Evolutionary conservation across 1,140 invertebrate species (phyloP), one percentile per base, ranked within the genome.

Genomic region (Diprion similis): DNA sequence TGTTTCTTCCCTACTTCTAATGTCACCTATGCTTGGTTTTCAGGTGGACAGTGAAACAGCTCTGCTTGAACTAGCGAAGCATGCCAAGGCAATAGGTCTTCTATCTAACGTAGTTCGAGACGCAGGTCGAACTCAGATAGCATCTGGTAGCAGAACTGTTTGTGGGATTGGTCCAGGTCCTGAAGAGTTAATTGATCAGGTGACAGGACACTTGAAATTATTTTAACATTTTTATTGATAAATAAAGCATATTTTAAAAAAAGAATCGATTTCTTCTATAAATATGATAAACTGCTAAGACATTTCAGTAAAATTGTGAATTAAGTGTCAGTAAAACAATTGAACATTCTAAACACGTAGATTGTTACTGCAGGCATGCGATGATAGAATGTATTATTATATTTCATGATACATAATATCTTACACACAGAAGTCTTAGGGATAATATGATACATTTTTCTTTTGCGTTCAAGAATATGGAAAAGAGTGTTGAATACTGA

Each of bases 41-140:
- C 51, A 88, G 86, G 83, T 93, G 18, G 92, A 94, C 17, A 92
- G 89, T 66, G 91, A 95, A 84, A 85, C 90, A 70, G 91, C 92
- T 80, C 86, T 96, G 66, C 83, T 92, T 73, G 85, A 91, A 76
- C 86, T 97, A 75, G 88, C 90, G 66, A 89, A 90, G 68, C 87
- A 92, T 76, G 96, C 96, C 1, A 92, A 91, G 78, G 83, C 89
- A 46, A 77, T 90, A 66, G 93, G 94, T 70, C 82, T 98, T 7
- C 89, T 94, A 66, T 91, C 93, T 37, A 92, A 92, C 78, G 78
- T 96, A 10, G 93, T 98, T 78, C 87, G 91, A 76, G 97, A 99
- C 90, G 97, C 96, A 24, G 97, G 97, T 19, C 91, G 94, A 78
- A 99, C 97, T 24, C 96, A 99, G 89, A 93, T 98, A 77, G 92